Conservation (phyloP, 1,140 invertebrate genomes). For the Hylaeus anthracinus region DNA sequence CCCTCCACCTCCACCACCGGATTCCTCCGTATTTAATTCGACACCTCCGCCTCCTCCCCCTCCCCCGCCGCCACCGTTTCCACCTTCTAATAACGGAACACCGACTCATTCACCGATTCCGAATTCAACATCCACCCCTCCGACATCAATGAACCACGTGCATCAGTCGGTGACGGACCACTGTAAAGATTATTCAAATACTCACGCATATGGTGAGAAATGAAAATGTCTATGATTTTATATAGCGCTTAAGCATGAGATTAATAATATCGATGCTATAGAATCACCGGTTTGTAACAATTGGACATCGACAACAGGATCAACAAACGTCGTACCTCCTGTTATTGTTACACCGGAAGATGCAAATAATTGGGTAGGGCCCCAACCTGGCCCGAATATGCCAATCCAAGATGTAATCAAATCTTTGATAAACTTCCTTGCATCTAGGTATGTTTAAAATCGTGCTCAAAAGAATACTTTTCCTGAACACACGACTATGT, state of each 20-base stretch:
- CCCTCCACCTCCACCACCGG: conserved; percentile 52
- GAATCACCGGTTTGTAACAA: conserved; percentile 55
- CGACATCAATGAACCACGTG: conserved; percentile 57
- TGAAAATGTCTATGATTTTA: not conserved
- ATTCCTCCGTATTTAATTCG: conserved; percentile 35
- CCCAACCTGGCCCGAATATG: conserved; percentile 85
- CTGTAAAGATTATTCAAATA: conserved; percentile 55
- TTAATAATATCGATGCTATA: conserved; percentile 18
- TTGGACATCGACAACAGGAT: conserved; percentile 44
- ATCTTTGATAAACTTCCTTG: conserved; percentile 92
- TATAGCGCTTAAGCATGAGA: not conserved
- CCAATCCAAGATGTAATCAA: conserved; percentile 91
- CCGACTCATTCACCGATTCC: conserved; percentile 58
- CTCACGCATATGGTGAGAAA: conserved; percentile 66
- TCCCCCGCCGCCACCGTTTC: conserved; percentile 62
- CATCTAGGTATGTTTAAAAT: conserved; percentile 81
- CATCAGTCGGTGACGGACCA: conserved; percentile 41
- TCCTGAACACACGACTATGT: not conserved
- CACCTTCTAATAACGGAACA: conserved; percentile 51
- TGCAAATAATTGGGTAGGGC: conserved; percentile 80
- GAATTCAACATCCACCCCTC: conserved; percentile 52
- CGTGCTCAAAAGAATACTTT: not conserved
- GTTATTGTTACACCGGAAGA: conserved; percentile 85
- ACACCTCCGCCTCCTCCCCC: conserved; percentile 58
- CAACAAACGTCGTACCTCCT: conserved; percentile 75